Evolutionary conservation across 1,140 invertebrate species (phyloP).

Genomic region (Bacillus rossius): DNA sequence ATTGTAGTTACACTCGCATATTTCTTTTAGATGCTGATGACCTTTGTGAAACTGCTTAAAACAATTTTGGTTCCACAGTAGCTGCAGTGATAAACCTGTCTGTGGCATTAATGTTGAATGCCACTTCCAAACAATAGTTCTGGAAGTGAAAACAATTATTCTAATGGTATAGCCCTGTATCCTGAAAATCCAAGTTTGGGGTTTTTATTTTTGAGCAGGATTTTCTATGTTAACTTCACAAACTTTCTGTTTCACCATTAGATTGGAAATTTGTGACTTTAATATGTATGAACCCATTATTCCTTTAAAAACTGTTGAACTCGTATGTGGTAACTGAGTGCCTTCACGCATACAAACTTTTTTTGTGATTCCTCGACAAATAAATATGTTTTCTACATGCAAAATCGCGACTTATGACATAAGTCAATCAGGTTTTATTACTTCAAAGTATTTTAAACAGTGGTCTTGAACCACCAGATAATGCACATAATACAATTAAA

Average conservation of each 20-base stretch:
- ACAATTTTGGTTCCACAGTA: no score
- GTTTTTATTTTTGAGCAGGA: conserved; percentile 25
- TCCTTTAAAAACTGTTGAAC: conserved; percentile 35
- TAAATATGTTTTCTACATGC: conserved; percentile 11
- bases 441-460: conserved; percentile 22
- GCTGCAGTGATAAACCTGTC: no score
- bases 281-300: conserved; percentile 34
- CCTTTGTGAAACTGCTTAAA: no score
- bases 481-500: background rate
- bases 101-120: no score
- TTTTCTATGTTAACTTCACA: conserved; percentile 28
- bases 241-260: conserved; percentile 29
- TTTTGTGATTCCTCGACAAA: conserved; percentile 14
- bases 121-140: conserved; percentile 22
- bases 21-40: no score
- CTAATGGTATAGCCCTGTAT: conserved; percentile 16
- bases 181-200: conserved; percentile 20
- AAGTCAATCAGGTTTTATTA: background rate
- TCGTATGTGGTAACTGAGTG: conserved; percentile 20
- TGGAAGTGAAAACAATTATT: conserved; percentile 21
- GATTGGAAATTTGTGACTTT: conserved; percentile 27
- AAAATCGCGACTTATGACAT: conserved; percentile 17
- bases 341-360: conserved; percentile 38
- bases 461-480: conserved; percentile 21
- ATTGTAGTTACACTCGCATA: no score